A percentile compares a stretch with the other conserved stretches of the same genome.
These are phyloP conservation scores for Xanthia icteritia DNA, from an alignment of 2,888 invertebrate genomes.

Conservation along the genomic window DNA sequence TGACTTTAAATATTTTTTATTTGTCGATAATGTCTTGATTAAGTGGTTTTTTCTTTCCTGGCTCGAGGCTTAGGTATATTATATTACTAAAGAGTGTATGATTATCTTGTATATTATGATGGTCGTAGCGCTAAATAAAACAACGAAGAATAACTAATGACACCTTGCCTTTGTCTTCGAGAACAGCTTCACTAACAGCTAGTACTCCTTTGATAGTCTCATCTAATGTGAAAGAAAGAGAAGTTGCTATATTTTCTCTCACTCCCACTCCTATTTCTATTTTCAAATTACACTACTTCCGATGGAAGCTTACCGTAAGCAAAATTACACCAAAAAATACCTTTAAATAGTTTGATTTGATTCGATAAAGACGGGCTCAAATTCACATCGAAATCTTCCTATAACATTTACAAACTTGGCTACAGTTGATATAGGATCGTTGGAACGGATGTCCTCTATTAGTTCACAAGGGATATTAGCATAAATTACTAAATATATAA, in stretches of 20 bases:
- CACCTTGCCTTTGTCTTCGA: background rate
- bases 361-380: slow-evolving; percentile 57
- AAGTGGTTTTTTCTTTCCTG: too few species aligned
- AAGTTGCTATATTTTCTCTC: background rate
- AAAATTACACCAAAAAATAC: slow-evolving; percentile 64
- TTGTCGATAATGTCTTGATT: slow-evolving; percentile 2
- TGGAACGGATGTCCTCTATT: slow-evolving; percentile 84
- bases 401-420: slow-evolving; percentile 63
- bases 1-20: background rate
- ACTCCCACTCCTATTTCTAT: slow-evolving; percentile 15
- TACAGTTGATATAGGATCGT: slow-evolving; percentile 64
- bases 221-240: slow-evolving; percentile 7
- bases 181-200: background rate
- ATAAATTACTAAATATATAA: slow-evolving; percentile 73
- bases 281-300: slow-evolving; percentile 50
- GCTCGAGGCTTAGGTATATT: too few species aligned
- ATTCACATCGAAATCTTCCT: slow-evolving; percentile 66
- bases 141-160: background rate
- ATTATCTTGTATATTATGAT: background rate
- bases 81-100: too few species aligned
- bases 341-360: slow-evolving; percentile 58
- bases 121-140: too few species aligned
- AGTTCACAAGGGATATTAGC: slow-evolving; percentile 75
- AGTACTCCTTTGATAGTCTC: background rate
- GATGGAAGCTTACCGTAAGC: slow-evolving; percentile 46